Conservation (phyloP, 2,113 vertebrate genomes). For the Vidua macroura region DNA sequence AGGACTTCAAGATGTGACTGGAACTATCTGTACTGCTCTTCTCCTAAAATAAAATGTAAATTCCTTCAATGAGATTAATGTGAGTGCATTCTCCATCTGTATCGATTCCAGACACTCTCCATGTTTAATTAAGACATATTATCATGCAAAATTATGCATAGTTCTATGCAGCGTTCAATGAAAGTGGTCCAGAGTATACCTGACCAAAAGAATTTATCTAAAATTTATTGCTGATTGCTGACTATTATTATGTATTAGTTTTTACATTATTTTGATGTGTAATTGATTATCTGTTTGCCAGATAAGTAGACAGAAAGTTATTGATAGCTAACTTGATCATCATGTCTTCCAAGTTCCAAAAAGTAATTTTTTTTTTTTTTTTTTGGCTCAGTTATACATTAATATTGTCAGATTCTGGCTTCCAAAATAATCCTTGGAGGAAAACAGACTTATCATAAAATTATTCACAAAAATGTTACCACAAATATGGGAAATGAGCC, state of each 20-base stretch:
- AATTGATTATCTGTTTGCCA: not conserved
- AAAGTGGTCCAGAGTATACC: not conserved
- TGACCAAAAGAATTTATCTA: not conserved
- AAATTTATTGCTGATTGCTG: not conserved
- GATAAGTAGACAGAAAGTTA: not conserved
- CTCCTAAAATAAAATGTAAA: conserved; percentile 6
- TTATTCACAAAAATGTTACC: not conserved
- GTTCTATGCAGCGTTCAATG: not conserved
- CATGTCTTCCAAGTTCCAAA: not conserved
- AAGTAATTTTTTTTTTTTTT: not conserved
- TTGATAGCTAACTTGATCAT: not conserved
- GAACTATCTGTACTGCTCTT: not conserved
- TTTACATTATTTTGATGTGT: not conserved
- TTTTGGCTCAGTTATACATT: not conserved
- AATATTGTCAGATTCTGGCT: not conserved
- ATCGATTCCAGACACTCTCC: not conserved
- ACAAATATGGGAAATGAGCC: not conserved
- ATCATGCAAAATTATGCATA: not conserved
- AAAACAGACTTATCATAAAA: not conserved
- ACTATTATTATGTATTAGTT: not conserved
- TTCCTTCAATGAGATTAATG: conserved; percentile 13
- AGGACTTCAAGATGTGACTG: not conserved
- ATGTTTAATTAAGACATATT: conserved; percentile 18
- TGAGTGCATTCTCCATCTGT: not conserved
- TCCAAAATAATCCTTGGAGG: not conserved